Evolutionary conservation across 2,113 vertebrate genomes (phyloP).

Genomic region (Indri indri): DNA sequence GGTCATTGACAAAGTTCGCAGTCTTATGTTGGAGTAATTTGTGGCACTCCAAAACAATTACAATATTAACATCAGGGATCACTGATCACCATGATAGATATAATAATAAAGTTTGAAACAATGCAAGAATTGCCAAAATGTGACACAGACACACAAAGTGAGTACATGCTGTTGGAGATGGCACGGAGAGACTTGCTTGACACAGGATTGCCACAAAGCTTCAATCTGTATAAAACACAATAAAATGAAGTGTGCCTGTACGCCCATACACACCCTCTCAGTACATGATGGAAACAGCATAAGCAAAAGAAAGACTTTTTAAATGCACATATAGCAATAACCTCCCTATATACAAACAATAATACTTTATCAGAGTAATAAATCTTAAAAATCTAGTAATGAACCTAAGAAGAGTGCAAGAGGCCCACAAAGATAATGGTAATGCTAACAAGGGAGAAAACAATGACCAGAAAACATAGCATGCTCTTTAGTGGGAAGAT

Average conservation of each 20-base stretch:
- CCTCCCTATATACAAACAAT: background rate
- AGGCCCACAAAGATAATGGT: background rate
- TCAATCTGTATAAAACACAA: background rate
- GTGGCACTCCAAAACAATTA: background rate
- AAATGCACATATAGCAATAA: background rate
- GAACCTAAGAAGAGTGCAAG: background rate
- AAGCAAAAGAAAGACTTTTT: background rate
- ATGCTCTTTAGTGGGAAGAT: background rate
- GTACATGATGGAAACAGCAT: background rate
- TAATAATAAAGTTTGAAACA: background rate
- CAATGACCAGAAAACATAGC: background rate
- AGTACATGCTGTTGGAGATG: background rate
- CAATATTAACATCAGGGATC: background rate
- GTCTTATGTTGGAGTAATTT: background rate
- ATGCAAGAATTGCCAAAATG: background rate
- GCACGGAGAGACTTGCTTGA: background rate
- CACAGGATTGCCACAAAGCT: background rate
- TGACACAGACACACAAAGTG: background rate
- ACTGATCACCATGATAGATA: background rate
- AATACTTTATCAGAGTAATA: background rate
- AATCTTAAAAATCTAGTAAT: background rate
- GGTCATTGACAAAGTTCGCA: background rate
- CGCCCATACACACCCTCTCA: background rate
- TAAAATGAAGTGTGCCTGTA: background rate
- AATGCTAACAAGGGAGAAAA: background rate